Conservation (phyloP, 2,113 vertebrate genomes). For the Silurus meridionalis region DNA sequence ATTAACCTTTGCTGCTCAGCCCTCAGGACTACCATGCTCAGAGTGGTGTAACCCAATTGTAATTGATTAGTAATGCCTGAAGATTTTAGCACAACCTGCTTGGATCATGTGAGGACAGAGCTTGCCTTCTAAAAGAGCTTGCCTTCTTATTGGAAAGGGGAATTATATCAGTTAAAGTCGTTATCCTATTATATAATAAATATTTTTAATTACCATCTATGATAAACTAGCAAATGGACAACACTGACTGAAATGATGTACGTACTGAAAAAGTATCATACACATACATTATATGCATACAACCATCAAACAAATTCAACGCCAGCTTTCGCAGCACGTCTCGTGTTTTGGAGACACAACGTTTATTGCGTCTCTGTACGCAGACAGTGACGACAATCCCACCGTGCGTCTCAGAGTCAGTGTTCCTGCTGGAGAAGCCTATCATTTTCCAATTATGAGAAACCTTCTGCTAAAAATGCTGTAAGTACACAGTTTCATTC, state of each 20-base stretch:
- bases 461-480: conserved; percentile 43
- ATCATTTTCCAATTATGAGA: conserved; percentile 33
- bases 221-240: neutral
- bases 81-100: conserved; percentile 33
- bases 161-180: no score
- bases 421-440: conserved; percentile 19
- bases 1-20: conserved; percentile 40
- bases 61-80: conserved; percentile 51
- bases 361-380: conserved; percentile 32
- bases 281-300: neutral
- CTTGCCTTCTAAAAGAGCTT: neutral
- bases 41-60: conserved; percentile 42
- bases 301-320: neutral
- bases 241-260: neutral
- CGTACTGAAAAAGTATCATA: neutral
- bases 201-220: neutral
- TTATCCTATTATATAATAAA: neutral
- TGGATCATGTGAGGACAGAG: neutral
- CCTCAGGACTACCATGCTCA: conserved; percentile 41
- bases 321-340: conserved; percentile 7
- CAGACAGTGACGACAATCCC: conserved; percentile 51
- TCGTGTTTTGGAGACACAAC: conserved; percentile 39
- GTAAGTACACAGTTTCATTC: conserved; percentile 43
- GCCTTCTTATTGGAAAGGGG: neutral
- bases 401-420: conserved; percentile 20